Percentiles rank a stretch among this genome's conserved stretches.
These are phyloP conservation scores for Corythornis vintsioides DNA, from an alignment of 2,113 vertebrate species.

Conservation along the genomic window DNA sequence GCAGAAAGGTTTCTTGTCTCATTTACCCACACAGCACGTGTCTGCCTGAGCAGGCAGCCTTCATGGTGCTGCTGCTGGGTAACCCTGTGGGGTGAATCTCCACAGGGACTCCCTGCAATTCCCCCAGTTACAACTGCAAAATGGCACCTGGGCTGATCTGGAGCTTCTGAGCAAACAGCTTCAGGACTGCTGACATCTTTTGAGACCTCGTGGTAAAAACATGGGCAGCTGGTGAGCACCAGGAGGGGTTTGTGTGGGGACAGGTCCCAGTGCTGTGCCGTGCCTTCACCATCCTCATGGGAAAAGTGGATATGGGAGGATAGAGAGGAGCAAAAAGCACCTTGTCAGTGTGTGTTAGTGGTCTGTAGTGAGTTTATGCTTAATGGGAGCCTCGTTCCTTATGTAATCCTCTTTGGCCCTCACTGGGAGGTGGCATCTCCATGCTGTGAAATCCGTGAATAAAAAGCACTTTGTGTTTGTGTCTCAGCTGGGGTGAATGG, in stretches of 20 bases:
- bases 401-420: neutral
- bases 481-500: neutral
- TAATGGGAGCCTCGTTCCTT: neutral
- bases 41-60: neutral
- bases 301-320: neutral
- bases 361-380: neutral
- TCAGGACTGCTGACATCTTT: neutral
- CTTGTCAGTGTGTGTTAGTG: neutral
- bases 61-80: neutral
- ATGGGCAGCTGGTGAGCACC: neutral
- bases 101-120: neutral
- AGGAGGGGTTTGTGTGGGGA: neutral
- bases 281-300: neutral
- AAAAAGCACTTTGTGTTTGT: neutral
- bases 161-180: neutral
- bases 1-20: neutral
- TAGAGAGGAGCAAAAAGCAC: neutral
- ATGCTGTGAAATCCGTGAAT: neutral
- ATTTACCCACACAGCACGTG: neutral
- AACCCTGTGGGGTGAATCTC: neutral
- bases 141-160: neutral
- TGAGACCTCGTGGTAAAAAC: neutral
- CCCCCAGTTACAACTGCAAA: neutral
- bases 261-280: neutral
- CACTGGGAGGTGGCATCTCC: neutral